Evolutionary conservation across 2,797 vertebrate genomes (phyloP).

Genomic region (Morus bassanus): DNA sequence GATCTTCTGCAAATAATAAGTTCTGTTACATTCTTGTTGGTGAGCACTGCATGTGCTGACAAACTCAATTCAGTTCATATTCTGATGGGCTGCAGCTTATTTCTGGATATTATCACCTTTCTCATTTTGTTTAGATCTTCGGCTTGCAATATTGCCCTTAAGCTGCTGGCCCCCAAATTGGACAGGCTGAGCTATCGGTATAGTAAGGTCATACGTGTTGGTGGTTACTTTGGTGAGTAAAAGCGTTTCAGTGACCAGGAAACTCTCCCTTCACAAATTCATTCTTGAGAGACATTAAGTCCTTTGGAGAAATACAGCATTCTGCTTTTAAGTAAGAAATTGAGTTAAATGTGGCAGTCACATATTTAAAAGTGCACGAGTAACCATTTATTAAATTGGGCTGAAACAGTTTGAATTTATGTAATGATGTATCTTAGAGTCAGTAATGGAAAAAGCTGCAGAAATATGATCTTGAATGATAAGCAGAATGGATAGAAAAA

Average conservation of each 20-base stretch:
- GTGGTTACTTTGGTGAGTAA: constrained; percentile 80
- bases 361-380: not conserved
- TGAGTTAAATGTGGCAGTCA: not conserved
- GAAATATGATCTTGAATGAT: not conserved
- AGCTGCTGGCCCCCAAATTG: constrained; percentile 78
- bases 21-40: not conserved
- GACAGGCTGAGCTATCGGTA: constrained; percentile 75
- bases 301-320: not conserved
- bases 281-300: not conserved
- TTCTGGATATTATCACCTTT: not conserved
- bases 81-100: not conserved
- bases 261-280: not conserved
- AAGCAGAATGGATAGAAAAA: not conserved
- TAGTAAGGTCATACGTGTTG: constrained; percentile 77
- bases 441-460: not conserved
- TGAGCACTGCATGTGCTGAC: not conserved
- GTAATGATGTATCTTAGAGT: not conserved
- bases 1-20: not conserved
- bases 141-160: constrained; percentile 82
- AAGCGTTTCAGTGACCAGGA: not conserved
- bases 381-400: not conserved
- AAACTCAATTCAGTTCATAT: not conserved
- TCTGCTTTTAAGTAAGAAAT: not conserved
- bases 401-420: not conserved
- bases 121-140: constrained; percentile 77